phyloP scores from a whole-genome alignment of 2,888 invertebrate species.

The Amaurobius ferox region DNA sequence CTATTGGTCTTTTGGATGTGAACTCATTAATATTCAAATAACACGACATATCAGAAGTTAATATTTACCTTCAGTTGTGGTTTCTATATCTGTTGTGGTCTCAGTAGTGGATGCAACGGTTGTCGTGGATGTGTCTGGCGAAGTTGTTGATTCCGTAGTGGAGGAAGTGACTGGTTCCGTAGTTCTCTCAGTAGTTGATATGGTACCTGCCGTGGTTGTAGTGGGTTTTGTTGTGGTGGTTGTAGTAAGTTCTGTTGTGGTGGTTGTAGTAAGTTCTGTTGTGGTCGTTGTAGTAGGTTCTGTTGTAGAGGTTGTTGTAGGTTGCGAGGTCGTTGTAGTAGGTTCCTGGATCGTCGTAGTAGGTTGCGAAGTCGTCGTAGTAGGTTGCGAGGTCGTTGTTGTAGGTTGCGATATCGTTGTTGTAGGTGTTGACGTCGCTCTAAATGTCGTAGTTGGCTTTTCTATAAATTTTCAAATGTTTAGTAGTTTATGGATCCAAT shows the following conservation, averaged over 20 bases:
- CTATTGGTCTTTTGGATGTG: no score
- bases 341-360: not conserved
- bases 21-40: no score
- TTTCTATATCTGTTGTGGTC: not conserved
- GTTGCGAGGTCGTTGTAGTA: not conserved
- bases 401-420: not conserved
- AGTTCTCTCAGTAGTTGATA: not conserved
- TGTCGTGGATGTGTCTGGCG: not conserved
- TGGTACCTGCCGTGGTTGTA: not conserved
- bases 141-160: not conserved
- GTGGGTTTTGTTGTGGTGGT: conserved; percentile 14
- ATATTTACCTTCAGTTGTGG: not conserved
- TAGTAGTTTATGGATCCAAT: no score
- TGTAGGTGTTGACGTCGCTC: not conserved
- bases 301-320: not conserved
- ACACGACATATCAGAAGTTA: no score
- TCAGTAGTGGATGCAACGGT: not conserved
- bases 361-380: not conserved
- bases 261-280: not conserved
- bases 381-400: not conserved
- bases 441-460: not conserved
- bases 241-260: not conserved
- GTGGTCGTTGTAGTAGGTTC: not conserved
- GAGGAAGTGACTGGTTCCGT: not conserved
- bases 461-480: no score